Base-by-base conservation (phyloP, 2,113 vertebrate genomes). In the Pedionomus torquatus region DNA sequence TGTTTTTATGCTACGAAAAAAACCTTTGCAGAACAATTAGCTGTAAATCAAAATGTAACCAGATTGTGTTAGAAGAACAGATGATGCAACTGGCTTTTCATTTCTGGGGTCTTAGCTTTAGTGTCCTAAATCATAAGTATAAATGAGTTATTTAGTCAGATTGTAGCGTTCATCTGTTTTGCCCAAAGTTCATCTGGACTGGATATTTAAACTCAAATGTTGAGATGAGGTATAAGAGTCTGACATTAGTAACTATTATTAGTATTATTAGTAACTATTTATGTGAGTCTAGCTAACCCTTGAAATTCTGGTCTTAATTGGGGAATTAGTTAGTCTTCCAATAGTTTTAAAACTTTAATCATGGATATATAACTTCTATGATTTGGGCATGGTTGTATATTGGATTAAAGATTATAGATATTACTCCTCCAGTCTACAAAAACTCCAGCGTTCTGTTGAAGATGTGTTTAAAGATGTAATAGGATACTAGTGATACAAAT, bases 21-120 rank as follows among this genome's bases (percentile, higher is more conserved):
- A 2, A 46, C 16, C 7, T 55, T 23, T 58, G 9, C 24, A 71
- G 83, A 83, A 88, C 55, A 72, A 86, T 90, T 93, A 83, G 13
- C 33, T 74, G 31, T 96, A 94, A 96, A 97, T 94, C 65, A 93
- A 64, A 94, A 94, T 61, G 31, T 65, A 55, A 81, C 35, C 76
- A 96, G 83, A 87, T 83, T 90, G 72, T 76, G 51, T 71, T 92
- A 90, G 23, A 88, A 85, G 75, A 88, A 75, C 30, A 89, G 72
- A 97, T 90, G 88, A 97, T 92, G 69, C 61, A 94, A 93, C 7
- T 48, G 61, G 17, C 17, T 86, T 95, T 93, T 92, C 5, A 55
- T 93, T 95, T 92, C 88, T 90, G 15, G 26, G 35, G 72, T 95
- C 52, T 64, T 68, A 83, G 26, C 68, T 78, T 94, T 87, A 72